A percentile compares a stretch with the other conserved stretches of the same genome.
Conservation (phyloP, 2,113 vertebrate species). For the Oryzias melastigma region DNA sequence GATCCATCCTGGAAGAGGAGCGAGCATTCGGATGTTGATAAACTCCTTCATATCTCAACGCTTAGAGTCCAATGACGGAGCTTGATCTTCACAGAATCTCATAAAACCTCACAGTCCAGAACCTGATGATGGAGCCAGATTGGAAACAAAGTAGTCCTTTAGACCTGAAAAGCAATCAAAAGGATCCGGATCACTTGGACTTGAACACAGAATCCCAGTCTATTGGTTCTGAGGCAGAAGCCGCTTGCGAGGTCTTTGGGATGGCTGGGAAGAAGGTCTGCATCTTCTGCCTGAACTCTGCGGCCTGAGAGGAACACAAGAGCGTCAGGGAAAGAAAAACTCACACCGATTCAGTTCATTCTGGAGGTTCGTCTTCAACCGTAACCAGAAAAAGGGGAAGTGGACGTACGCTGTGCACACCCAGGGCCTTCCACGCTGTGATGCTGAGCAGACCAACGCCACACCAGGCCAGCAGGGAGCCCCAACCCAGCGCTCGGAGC, state of each 20-base stretch:
- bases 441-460: conserved; percentile 87
- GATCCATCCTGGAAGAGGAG: too few species aligned
- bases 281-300: conserved; percentile 89
- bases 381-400: neutral
- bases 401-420: conserved; percentile 84
- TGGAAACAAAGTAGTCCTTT: too few species aligned
- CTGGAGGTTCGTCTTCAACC: too few species aligned
- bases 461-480: conserved; percentile 88
- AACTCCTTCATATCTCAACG: too few species aligned
- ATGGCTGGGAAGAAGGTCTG: conserved; percentile 85
- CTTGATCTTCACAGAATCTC: too few species aligned
- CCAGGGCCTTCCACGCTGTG: conserved; percentile 86
- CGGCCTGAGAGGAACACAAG: conserved; percentile 74
- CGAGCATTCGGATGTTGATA: too few species aligned
- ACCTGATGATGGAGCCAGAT: too few species aligned
- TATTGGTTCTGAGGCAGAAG: conserved; percentile 49
- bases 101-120: too few species aligned
- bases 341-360: too few species aligned
- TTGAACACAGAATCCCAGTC: conserved; percentile 84
- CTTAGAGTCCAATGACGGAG: too few species aligned
- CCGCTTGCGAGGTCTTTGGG: conserved; percentile 73
- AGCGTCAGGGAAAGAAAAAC: neutral
- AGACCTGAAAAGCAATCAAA: too few species aligned
- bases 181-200: conserved; percentile 77
- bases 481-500: conserved; percentile 88